Evolutionary conservation across 2,113 vertebrate genomes (phyloP).

Genomic region (Percina caprodes): DNA sequence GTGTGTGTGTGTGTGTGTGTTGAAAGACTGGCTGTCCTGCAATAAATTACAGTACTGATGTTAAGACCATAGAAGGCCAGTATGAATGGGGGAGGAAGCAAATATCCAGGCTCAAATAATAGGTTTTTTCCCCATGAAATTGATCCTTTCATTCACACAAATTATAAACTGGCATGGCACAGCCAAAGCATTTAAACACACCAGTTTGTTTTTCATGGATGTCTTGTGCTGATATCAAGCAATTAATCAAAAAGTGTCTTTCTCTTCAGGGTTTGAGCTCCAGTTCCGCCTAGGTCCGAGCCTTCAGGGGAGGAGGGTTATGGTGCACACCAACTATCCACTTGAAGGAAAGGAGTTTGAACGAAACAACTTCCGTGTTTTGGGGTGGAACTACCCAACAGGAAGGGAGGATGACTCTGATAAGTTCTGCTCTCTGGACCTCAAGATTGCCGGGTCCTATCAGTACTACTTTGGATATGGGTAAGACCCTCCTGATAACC

Average conservation of each 20-base stretch:
- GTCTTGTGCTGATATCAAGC: not conserved
- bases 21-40: no score
- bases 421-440: constrained; percentile 76
- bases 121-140: not conserved
- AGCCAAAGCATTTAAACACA: not conserved
- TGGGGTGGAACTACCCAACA: constrained; percentile 71
- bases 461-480: constrained; percentile 75
- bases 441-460: constrained; percentile 71
- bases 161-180: not conserved
- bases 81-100: not conserved
- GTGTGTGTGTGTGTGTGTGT: no score
- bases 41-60: no score
- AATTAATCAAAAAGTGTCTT: not conserved
- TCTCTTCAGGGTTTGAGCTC: constrained; percentile 74
- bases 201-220: not conserved
- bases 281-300: constrained; percentile 78
- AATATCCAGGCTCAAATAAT: not conserved
- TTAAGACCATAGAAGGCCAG: not conserved
- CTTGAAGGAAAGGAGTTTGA: constrained; percentile 51
- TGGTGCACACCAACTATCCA: constrained; percentile 76
- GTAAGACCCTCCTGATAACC: constrained; percentile 49
- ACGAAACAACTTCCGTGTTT: constrained; percentile 49
- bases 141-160: not conserved
- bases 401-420: constrained; percentile 79
- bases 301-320: constrained; percentile 71